Evolutionary conservation across 2,113 vertebrate species (phyloP).

Genomic region (Callospermophilus lateralis): DNA sequence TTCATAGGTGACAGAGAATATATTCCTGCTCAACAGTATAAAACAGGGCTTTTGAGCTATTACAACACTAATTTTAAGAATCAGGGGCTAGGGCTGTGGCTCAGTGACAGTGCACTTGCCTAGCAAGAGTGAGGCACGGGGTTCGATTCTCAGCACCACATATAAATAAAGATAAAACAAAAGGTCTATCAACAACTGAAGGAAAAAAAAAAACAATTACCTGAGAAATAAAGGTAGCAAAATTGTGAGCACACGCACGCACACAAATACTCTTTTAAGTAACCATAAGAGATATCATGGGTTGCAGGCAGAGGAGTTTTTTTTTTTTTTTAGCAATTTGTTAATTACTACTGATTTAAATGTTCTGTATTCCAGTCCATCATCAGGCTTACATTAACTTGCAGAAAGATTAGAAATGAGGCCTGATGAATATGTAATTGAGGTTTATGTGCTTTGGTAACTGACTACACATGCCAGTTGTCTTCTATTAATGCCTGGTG

Average conservation of each 20-base stretch:
- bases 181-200: no score
- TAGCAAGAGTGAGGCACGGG: no score
- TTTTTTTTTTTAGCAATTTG: background rate
- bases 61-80: background rate
- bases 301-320: background rate
- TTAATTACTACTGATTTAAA: conserved; percentile 47
- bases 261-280: background rate
- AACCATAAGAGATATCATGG: background rate
- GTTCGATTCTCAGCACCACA: no score
- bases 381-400: background rate
- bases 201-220: background rate
- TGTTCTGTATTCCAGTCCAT: background rate
- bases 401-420: conserved; percentile 36
- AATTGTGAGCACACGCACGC: background rate
- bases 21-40: background rate
- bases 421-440: background rate
- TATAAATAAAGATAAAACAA: no score
- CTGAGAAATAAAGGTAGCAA: background rate
- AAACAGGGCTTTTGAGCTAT: background rate
- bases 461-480: background rate
- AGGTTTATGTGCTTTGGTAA: background rate
- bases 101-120: no score
- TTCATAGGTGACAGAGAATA: background rate
- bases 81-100: no score
- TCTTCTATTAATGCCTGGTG: background rate